These are phyloP conservation scores for Coilia nasus DNA, from an alignment of 2,797 vertebrate species.

Conservation along the genomic window DNA sequence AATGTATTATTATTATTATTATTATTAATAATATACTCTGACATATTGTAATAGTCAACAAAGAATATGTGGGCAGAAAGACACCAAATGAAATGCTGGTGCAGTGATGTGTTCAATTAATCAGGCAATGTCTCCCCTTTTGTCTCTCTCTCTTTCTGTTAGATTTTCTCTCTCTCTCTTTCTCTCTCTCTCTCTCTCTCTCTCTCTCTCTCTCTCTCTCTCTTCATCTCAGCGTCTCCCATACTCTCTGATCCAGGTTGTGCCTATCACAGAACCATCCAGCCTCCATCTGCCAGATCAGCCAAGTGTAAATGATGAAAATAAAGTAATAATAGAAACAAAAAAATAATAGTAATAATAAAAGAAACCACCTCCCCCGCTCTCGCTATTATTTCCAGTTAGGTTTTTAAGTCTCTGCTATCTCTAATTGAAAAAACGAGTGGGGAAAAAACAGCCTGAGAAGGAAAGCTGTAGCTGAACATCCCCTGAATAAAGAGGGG, in stretches of 20 bases:
- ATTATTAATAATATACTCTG: not conserved
- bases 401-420: conserved; percentile 67
- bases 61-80: not conserved
- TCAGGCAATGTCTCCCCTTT: not conserved
- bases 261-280: conserved; percentile 46
- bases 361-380: conserved; percentile 55
- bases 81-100: conserved; percentile 14
- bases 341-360: conserved; percentile 50
- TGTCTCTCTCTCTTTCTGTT: conserved; percentile 29
- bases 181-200: not conserved
- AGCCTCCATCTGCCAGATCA: conserved; percentile 45
- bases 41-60: not conserved
- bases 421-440: conserved; percentile 54
- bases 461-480: conserved; percentile 65
- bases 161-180: conserved; percentile 30
- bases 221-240: conserved; percentile 24
- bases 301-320: conserved; percentile 45
- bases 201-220: no score
- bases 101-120: conserved; percentile 10
- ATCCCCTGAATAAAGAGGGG: conserved; percentile 45
- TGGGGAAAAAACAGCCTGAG: conserved; percentile 55
- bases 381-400: conserved; percentile 61
- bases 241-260: conserved; percentile 46
- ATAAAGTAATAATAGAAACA: conserved; percentile 54
- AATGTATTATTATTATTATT: not conserved